phyloP scores from a whole-genome alignment of 2,113 vertebrate genomes.

The Datnioides undecimradiatus region DNA sequence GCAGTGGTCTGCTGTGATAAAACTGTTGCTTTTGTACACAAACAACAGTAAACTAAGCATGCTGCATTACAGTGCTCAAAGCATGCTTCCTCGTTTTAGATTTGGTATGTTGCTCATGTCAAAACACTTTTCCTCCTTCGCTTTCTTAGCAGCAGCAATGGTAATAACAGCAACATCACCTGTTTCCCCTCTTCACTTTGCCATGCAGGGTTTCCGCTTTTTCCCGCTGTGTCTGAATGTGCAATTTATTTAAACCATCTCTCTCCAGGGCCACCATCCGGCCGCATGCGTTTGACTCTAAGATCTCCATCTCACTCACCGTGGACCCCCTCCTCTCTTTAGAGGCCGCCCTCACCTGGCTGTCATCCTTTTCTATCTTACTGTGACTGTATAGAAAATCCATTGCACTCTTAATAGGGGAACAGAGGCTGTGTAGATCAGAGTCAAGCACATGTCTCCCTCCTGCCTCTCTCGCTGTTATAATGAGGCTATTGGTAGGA shows the following conservation, averaged over 20 bases:
- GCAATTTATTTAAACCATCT: slow-evolving; percentile 31
- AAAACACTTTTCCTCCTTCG: slow-evolving; percentile 6
- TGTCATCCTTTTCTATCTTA: slow-evolving; percentile 43
- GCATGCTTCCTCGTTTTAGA: neutral
- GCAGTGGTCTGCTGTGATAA: neutral
- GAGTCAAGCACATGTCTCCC: slow-evolving; percentile 59
- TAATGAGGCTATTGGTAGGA: slow-evolving; percentile 63
- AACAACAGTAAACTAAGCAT: neutral
- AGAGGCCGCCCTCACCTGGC: slow-evolving; percentile 35
- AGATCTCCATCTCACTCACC: slow-evolving; percentile 43
- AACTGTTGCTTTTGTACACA: slow-evolving; percentile 14
- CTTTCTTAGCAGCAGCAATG: neutral
- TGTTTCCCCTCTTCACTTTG: slow-evolving; percentile 6
- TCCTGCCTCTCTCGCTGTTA: slow-evolving; percentile 38
- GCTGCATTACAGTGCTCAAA: slow-evolving; percentile 2
- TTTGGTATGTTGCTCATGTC: neutral
- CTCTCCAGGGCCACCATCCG: slow-evolving; percentile 26
- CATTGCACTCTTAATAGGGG: slow-evolving; percentile 67
- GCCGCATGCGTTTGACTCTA: slow-evolving; percentile 32
- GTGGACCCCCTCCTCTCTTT: slow-evolving; percentile 41
- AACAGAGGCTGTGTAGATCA: slow-evolving; percentile 67
- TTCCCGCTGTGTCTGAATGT: slow-evolving; percentile 9
- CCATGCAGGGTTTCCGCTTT: slow-evolving; percentile 4
- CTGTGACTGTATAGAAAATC: slow-evolving; percentile 69
- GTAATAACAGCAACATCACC: slow-evolving; percentile 12